phyloP scores from a whole-genome alignment of 1,140 invertebrate species.

The Pinna nobilis region DNA sequence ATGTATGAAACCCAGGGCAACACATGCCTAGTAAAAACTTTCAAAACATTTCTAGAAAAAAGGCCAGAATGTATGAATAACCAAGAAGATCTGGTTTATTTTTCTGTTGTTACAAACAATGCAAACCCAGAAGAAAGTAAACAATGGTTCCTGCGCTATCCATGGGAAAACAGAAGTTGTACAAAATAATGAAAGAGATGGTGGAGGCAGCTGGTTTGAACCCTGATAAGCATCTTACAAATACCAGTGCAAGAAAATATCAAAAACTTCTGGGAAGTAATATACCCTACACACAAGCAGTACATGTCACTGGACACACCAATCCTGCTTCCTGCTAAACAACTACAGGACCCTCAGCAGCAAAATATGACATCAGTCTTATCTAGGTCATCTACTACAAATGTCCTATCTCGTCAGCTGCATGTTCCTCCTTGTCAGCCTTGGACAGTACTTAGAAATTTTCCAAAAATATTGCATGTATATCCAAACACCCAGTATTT shows the following conservation, averaged over 20 bases:
- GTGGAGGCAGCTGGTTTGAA: too few relatives aligned
- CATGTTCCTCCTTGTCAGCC: background rate
- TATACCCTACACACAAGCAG: constrained; percentile 17
- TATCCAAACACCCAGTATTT: background rate
- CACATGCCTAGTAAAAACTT: too few relatives aligned
- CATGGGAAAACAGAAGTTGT: too few relatives aligned
- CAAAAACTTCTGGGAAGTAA: constrained; percentile 32
- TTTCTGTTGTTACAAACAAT: background rate
- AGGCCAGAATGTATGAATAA: too few relatives aligned
- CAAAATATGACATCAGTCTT: background rate
- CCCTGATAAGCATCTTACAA: constrained; percentile 18
- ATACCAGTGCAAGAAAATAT: constrained; percentile 31
- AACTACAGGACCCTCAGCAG: constrained; percentile 10
- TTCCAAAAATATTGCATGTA: background rate
- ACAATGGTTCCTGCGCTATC: constrained; percentile 14
- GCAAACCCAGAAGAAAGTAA: constrained; percentile 1
- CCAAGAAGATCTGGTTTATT: too few relatives aligned
- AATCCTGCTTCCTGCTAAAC: constrained; percentile 9
- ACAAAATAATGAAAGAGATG: too few relatives aligned
- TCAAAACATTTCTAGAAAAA: too few relatives aligned
- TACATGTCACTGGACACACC: constrained; percentile 31
- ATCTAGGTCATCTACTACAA: background rate
- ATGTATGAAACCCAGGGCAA: too few relatives aligned
- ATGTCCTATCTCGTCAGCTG: background rate
- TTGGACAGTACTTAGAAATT: background rate